A percentile compares a stretch with the other conserved stretches of the same genome.
Evolutionary conservation across 2,113 vertebrate genomes (phyloP).

Genomic region (Tonatia bakeri): DNA sequence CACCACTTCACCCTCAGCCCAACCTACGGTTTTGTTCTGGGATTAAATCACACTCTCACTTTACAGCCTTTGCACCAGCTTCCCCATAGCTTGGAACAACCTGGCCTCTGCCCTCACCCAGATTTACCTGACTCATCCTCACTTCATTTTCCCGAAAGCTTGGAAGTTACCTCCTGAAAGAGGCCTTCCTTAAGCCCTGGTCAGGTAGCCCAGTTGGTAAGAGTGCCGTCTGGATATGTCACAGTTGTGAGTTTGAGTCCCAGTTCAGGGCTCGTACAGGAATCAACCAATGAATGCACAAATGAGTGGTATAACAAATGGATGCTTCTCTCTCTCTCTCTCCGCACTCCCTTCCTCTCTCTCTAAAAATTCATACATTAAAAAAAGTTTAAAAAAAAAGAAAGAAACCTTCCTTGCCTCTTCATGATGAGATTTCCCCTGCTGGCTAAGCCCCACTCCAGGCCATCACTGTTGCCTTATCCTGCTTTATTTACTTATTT

Average conservation of each 20-base stretch:
- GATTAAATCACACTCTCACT: not conserved
- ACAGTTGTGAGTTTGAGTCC: no score
- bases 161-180: not conserved
- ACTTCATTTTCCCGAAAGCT: not conserved
- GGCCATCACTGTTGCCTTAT: not conserved
- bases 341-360: no score
- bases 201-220: no score
- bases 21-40: not conserved
- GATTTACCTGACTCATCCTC: not conserved
- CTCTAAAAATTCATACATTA: no score
- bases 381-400: no score
- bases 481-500: not conserved
- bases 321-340: no score
- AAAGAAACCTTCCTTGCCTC: not conserved
- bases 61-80: not conserved
- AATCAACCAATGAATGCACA: no score
- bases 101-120: not conserved
- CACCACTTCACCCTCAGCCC: not conserved
- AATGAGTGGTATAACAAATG: no score
- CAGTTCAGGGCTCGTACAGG: no score
- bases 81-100: not conserved
- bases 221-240: no score
- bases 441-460: accelerated
- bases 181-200: not conserved
- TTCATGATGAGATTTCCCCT: not conserved